These are phyloP conservation scores for Cephalopholis sonnerati DNA, from an alignment of 2,113 vertebrate species.

Conservation along the genomic window DNA sequence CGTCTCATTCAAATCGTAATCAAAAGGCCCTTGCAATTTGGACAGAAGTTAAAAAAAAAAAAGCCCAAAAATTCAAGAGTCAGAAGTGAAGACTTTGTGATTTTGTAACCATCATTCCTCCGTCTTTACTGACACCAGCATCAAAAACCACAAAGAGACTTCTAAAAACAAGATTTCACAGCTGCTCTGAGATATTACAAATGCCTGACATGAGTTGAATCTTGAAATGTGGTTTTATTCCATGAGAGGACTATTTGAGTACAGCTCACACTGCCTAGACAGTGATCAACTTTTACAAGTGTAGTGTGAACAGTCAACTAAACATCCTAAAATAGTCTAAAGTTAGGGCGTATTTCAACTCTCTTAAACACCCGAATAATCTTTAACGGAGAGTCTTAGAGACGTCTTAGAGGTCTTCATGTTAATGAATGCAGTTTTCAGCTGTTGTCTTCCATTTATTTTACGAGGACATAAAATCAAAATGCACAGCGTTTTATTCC, in stretches of 20 bases:
- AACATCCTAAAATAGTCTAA: not conserved
- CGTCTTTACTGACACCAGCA: not conserved
- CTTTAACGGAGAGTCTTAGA: not conserved
- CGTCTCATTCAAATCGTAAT: slow-evolving; percentile 56
- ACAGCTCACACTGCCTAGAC: not conserved
- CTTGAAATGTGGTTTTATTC: slow-evolving; percentile 1
- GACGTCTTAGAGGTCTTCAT: not conserved
- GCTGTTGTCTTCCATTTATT: not conserved
- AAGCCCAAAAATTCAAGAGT: not conserved
- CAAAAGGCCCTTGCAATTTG: slow-evolving; percentile 45
- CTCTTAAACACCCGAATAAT: not conserved
- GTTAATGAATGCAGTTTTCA: not conserved
- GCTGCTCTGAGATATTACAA: not conserved
- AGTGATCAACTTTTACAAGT: not conserved
- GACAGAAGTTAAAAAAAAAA: slow-evolving; percentile 9
- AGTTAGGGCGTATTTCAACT: not conserved
- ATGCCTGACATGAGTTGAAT: not conserved
- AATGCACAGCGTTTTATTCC: not conserved
- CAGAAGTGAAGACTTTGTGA: not conserved
- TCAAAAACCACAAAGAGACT: not conserved
- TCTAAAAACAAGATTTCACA: not conserved
- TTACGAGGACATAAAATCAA: not conserved
- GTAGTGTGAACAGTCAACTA: not conserved
- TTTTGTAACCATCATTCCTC: not conserved
- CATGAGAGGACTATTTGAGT: not conserved